Evolutionary conservation across 2,888 invertebrate genomes (phyloP).

Genomic region (Clusia tigrina): DNA sequence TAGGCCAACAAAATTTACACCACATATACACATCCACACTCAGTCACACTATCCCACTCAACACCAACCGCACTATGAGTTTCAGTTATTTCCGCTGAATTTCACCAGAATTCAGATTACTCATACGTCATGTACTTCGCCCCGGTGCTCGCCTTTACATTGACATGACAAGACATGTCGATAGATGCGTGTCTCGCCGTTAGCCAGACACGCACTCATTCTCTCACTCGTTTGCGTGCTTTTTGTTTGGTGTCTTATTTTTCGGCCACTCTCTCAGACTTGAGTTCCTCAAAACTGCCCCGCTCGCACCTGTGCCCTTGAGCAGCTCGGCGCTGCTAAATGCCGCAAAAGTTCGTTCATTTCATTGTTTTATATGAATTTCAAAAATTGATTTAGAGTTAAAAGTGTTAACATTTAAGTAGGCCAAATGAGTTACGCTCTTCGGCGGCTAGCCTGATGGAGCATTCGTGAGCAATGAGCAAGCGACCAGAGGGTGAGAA

Average conservation of each 20-base stretch:
- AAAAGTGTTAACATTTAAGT: not conserved
- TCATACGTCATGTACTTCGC: conserved; percentile 55
- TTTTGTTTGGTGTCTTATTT: not conserved
- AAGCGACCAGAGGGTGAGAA: not conserved
- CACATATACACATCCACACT: no score
- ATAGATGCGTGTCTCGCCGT: no score
- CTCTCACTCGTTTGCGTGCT: conserved; percentile 13
- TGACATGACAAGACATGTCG: no score
- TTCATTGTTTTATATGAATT: not conserved
- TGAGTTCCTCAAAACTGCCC: no score
- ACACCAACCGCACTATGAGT: conserved; percentile 33
- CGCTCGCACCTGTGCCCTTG: no score
- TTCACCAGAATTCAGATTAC: conserved; percentile 58
- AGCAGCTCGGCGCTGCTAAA: conserved; percentile 11
- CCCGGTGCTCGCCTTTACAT: no score
- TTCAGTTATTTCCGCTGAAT: conserved; percentile 59
- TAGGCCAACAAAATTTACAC: no score
- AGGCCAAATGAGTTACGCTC: not conserved
- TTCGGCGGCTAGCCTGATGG: conserved; percentile 35
- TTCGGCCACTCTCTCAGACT: no score
- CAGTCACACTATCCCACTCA: no score
- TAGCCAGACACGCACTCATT: not conserved
- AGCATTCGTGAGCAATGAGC: conserved; percentile 27
- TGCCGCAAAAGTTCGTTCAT: conserved; percentile 18
- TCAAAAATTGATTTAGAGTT: not conserved